Conservation (phyloP, 2,888 invertebrate species). For the Taphrorychus bicolor region DNA sequence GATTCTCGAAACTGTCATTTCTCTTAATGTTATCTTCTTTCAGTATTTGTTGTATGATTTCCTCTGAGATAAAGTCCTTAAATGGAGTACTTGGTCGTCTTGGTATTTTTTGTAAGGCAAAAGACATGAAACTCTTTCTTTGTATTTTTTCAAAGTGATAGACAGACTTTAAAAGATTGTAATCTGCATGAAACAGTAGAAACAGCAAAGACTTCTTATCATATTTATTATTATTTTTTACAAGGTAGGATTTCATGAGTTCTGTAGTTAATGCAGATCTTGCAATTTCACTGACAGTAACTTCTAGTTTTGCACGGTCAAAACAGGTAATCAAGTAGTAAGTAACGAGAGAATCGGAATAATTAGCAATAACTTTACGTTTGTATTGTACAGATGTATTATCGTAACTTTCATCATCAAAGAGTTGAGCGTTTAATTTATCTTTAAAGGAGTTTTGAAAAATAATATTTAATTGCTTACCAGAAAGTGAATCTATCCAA, state of each 20-base stretch:
- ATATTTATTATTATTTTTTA: slow-evolving; percentile 2
- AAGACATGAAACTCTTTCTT: neutral
- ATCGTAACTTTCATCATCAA: slow-evolving; percentile 4
- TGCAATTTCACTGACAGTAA: neutral
- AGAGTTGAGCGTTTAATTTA: neutral
- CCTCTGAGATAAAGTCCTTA: neutral
- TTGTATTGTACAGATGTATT: neutral
- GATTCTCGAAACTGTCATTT: too few species aligned
- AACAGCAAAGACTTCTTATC: slow-evolving; percentile 1
- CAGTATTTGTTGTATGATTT: slow-evolving; percentile 1
- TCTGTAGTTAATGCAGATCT: neutral
- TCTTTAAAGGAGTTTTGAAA: slow-evolving; percentile 4
- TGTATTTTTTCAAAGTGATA: slow-evolving; percentile 2
- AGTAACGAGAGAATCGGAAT: neutral
- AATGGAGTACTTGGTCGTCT: slow-evolving; percentile 1
- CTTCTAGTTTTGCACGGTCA: neutral
- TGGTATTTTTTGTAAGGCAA: neutral
- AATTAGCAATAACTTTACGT: neutral
- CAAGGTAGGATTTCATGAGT: neutral
- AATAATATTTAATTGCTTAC: slow-evolving; percentile 3
- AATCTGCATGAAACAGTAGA: slow-evolving; percentile 4
- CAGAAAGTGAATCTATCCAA: slow-evolving; percentile 6
- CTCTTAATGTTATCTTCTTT: too few species aligned
- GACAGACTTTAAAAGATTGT: neutral
- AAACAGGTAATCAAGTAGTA: neutral